Evolutionary conservation across 2,797 vertebrate genomes (phyloP).

Genomic region (Argyrosomus regius): DNA sequence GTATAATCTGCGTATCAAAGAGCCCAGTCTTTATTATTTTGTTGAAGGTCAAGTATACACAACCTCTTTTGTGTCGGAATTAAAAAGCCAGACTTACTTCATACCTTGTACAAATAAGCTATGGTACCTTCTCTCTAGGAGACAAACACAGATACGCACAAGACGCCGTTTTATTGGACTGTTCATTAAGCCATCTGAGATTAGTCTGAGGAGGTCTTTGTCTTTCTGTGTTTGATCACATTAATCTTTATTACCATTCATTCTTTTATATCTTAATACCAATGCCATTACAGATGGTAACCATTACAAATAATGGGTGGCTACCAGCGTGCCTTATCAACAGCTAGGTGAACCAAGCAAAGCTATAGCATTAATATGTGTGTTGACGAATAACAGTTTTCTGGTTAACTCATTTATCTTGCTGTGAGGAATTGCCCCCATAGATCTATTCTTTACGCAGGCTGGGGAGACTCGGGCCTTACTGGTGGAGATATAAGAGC

Average conservation of each 20-base stretch:
- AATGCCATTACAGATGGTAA: constrained; percentile 34
- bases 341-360: constrained; percentile 43
- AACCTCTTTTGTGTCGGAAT: neutral
- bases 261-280: constrained; percentile 34
- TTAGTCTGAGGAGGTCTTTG: constrained; percentile 20
- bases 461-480: constrained; percentile 44
- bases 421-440: constrained; percentile 43
- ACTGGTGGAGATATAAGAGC: constrained; percentile 50
- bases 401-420: constrained; percentile 61
- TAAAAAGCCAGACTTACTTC: constrained; percentile 9
- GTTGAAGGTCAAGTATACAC: constrained; percentile 7
- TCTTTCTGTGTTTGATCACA: constrained; percentile 40
- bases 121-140: neutral
- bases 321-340: constrained; percentile 44
- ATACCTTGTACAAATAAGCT: constrained; percentile 1
- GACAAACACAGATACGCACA: constrained; percentile 1
- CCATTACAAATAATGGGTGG: constrained; percentile 39
- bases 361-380: constrained; percentile 34
- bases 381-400: constrained; percentile 57
- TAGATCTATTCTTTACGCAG: constrained; percentile 56
- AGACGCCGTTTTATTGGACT: neutral
- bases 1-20: neutral
- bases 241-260: constrained; percentile 31
- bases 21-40: constrained; percentile 5
- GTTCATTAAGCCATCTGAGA: constrained; percentile 40